Percentiles rank a stretch among this genome's conserved stretches.
These are phyloP conservation scores for Crotalus viridis DNA, from an alignment of 2,113 vertebrate genomes.

Conservation along the genomic window DNA sequence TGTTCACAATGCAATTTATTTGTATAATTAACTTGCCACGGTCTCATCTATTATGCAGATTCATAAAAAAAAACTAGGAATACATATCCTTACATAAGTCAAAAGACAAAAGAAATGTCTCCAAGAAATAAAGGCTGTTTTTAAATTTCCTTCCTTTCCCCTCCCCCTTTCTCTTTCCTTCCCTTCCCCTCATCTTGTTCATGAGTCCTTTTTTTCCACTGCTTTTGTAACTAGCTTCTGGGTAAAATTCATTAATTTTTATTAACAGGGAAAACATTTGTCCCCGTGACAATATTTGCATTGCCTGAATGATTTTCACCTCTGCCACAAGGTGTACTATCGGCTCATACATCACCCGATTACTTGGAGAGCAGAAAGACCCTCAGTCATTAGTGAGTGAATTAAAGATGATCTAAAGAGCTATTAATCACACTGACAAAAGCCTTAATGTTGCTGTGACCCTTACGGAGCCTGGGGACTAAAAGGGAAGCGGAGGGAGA, in stretches of 20 bases:
- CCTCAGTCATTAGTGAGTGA: conserved; percentile 99
- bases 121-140: conserved; percentile 58
- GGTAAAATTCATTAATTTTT: conserved; percentile 96
- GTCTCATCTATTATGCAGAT: conserved; percentile 56
- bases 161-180: background rate
- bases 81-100: conserved; percentile 56
- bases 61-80: conserved; percentile 39
- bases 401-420: conserved; percentile 99
- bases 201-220: conserved; percentile 65
- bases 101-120: conserved; percentile 59
- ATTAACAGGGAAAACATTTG: conserved; percentile 95
- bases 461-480: conserved; percentile 88
- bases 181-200: conserved; percentile 44
- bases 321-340: conserved; percentile 97
- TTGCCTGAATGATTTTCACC: conserved; percentile 98
- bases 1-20: conserved; percentile 35
- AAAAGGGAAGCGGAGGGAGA: conserved; percentile 85
- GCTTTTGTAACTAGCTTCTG: conserved; percentile 81
- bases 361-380: conserved; percentile 95
- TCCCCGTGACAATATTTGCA: conserved; percentile 92
- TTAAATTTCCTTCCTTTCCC: background rate
- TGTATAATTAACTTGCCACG: conserved; percentile 56
- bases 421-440: conserved; percentile 99
- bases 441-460: conserved; percentile 99
- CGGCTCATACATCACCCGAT: conserved; percentile 98